A percentile compares a stretch with the other conserved stretches of the same genome.
phyloP scores from a whole-genome alignment of 2,888 invertebrate genomes.

The Drosophila stalkeri region DNA sequence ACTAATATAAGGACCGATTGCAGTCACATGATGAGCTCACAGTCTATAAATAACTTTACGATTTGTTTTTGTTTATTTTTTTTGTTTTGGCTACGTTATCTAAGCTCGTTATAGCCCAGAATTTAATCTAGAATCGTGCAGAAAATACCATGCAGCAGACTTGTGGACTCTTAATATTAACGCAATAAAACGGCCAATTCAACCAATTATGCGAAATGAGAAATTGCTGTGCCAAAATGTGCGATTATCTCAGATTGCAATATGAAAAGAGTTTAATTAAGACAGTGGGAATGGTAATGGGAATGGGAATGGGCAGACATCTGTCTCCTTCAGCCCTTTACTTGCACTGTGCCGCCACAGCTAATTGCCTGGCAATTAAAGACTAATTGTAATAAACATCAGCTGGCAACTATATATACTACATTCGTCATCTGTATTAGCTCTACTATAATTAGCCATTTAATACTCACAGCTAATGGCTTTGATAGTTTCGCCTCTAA shows the following conservation, averaged over 20 bases:
- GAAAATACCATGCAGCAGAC: neutral
- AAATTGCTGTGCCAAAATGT: conserved; percentile 12
- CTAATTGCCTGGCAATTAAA: conserved; percentile 24
- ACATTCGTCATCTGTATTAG: conserved; percentile 17
- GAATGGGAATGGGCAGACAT: neutral
- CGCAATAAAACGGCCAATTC: conserved; percentile 7
- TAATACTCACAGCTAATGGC: conserved; percentile 57
- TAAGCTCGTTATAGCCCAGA: neutral
- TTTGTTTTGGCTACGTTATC: neutral
- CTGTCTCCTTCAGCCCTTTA: neutral
- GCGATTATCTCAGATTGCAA: conserved; percentile 13
- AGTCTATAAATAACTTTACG: conserved; percentile 8
- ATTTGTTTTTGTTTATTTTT: neutral
- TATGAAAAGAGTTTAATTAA: conserved; percentile 19
- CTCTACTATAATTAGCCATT: conserved; percentile 50
- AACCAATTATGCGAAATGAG: neutral
- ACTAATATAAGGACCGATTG: conserved; percentile 36
- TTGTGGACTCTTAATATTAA: neutral
- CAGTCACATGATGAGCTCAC: conserved; percentile 44
- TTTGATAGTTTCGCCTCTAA: conserved; percentile 57
- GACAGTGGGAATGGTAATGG: neutral
- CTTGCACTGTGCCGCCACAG: neutral
- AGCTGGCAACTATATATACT: neutral
- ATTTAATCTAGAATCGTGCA: conserved; percentile 35
- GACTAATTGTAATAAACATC: conserved; percentile 20